phyloP scores from a whole-genome alignment of 2,113 vertebrate species.

The Trinectes maculatus region DNA sequence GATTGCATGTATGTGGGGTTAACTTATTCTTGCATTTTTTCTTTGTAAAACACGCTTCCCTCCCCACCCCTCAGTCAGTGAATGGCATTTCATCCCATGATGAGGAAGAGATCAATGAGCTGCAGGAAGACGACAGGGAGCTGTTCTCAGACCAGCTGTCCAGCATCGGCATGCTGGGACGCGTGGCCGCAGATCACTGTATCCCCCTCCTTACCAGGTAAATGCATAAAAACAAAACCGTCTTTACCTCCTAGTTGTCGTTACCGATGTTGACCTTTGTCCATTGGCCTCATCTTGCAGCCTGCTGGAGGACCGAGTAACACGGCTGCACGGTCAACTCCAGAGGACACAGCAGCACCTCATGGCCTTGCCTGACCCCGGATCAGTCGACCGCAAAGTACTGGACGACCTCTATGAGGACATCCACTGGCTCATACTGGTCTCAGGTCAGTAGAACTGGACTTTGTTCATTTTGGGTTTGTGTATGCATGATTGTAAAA shows the following conservation, averaged over 20 bases:
- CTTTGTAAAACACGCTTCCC: background rate
- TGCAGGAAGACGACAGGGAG: constrained; percentile 97
- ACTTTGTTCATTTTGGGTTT: background rate
- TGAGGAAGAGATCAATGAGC: constrained; percentile 97
- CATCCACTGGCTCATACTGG: constrained; percentile 99
- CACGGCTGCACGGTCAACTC: constrained; percentile 93
- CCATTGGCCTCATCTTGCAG: constrained; percentile 68
- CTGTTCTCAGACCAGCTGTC: constrained; percentile 97
- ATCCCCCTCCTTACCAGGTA: constrained; percentile 97
- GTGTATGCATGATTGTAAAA: too few relatives aligned
- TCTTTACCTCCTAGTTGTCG: too few relatives aligned
- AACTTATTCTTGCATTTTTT: background rate
- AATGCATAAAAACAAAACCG: too few relatives aligned
- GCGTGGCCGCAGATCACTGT: constrained; percentile 96
- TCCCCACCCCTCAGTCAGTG: constrained; percentile 84
- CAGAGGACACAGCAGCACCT: constrained; percentile 95
- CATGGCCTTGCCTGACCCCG: constrained; percentile 88
- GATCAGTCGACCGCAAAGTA: constrained; percentile 88
- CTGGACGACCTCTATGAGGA: constrained; percentile 98
- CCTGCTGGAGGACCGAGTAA: constrained; percentile 95
- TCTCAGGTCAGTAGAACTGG: constrained; percentile 86
- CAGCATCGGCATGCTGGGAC: constrained; percentile 95
- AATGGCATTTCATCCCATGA: constrained; percentile 95
- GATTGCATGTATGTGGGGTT: too few relatives aligned
- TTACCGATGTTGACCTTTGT: background rate